phyloP scores from a whole-genome alignment of 2,888 invertebrate genomes.

The Crocallis elinguaria region DNA sequence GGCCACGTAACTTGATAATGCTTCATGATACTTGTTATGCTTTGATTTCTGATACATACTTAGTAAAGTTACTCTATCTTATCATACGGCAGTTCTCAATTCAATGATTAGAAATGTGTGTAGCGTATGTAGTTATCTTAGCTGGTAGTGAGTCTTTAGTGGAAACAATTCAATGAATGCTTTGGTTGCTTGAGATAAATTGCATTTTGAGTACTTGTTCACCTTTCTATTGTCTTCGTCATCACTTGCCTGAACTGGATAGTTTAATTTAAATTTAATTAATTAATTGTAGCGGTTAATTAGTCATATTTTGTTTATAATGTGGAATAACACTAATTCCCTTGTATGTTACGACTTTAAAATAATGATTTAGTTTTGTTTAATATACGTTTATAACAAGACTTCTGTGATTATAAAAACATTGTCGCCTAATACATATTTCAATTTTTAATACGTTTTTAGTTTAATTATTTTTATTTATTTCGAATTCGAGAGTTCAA shows the following conservation, averaged over 20 bases:
- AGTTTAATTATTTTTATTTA: slow-evolving; percentile 46
- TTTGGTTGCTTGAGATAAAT: background rate
- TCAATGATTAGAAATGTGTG: no score
- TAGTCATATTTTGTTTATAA: slow-evolving; percentile 46
- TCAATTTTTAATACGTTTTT: slow-evolving; percentile 48
- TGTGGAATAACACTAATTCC: slow-evolving; percentile 11
- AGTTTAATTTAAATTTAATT: slow-evolving; percentile 49
- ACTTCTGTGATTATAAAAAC: slow-evolving; percentile 66
- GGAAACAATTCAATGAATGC: no score
- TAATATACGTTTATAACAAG: slow-evolving; percentile 49
- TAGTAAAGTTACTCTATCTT: no score
- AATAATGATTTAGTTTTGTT: slow-evolving; percentile 37
- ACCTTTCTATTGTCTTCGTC: slow-evolving; percentile 42
- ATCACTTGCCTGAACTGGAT: slow-evolving; percentile 61
- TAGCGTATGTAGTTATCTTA: no score
- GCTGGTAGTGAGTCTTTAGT: no score
- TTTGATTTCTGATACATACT: no score
- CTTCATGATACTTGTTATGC: no score
- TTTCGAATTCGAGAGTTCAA: slow-evolving; percentile 2
- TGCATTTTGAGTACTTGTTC: slow-evolving; percentile 16
- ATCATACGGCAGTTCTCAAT: no score
- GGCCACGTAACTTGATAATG: no score
- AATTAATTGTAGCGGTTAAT: slow-evolving; percentile 52
- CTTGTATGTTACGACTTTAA: slow-evolving; percentile 42
- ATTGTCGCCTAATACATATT: slow-evolving; percentile 55